phyloP scores from a whole-genome alignment of 53 echinoderm and acorn worm genomes.

The Hippasteria phrygiana region DNA sequence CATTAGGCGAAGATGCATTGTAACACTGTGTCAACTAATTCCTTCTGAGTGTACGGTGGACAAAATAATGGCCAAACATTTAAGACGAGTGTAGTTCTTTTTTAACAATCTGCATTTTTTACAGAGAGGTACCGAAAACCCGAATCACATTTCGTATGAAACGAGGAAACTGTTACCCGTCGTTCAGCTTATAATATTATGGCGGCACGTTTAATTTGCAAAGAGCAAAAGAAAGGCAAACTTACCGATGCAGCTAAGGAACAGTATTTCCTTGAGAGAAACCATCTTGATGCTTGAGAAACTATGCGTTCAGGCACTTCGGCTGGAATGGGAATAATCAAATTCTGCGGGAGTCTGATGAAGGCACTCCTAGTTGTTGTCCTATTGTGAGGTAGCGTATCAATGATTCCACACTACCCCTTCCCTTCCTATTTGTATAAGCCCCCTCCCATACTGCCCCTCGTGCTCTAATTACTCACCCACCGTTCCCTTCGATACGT shows the following conservation, averaged over 20 bases:
- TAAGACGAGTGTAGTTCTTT: no score
- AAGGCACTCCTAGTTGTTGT: neutral
- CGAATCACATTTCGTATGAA: no score
- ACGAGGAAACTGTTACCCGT: no score
- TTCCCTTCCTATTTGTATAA: slow-evolving; percentile 53
- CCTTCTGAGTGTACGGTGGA: no score
- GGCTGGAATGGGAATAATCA: neutral
- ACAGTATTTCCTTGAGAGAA: slow-evolving; percentile 24
- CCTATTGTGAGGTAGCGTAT: neutral
- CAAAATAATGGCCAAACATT: no score
- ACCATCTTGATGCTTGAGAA: slow-evolving; percentile 29
- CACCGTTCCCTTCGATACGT: slow-evolving; percentile 18
- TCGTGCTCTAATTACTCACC: slow-evolving; percentile 51
- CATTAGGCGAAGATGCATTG: no score
- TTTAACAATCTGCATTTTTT: no score
- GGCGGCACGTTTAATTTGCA: neutral
- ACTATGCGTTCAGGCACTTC: neutral
- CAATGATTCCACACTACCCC: slow-evolving; percentile 17
- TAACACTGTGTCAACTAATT: no score
- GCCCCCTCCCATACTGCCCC: slow-evolving; percentile 16
- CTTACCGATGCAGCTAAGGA: slow-evolving; percentile 54
- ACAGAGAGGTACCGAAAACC: no score
- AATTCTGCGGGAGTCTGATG: neutral
- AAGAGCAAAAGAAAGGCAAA: neutral
- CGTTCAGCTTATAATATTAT: neutral